Percentiles rank a stretch among this genome's conserved stretches.
phyloP scores from a whole-genome alignment of 2,113 vertebrate species.

The Tricholaema leucomelas region DNA sequence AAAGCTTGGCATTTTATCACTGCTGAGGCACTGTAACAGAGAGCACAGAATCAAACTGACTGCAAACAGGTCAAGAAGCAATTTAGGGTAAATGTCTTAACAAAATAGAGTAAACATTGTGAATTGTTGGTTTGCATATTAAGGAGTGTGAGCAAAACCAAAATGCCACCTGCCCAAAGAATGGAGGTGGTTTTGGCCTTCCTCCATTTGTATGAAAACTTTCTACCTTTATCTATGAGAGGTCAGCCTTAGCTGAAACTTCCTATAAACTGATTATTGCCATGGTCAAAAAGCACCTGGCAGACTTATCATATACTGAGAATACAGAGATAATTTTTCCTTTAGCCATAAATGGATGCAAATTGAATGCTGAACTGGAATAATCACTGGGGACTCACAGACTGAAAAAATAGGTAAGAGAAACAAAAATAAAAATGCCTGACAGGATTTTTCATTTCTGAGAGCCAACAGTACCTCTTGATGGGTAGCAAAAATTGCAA shows the following conservation, averaged over 20 bases:
- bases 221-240: background rate
- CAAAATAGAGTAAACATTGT: background rate
- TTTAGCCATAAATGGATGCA: conserved; percentile 38
- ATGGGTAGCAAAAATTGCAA: background rate
- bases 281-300: conserved; percentile 26
- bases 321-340: conserved; percentile 10
- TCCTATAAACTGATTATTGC: conserved; percentile 28
- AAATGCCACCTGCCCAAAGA: background rate
- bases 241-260: background rate
- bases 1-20: background rate
- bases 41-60: background rate
- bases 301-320: conserved; percentile 1
- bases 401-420: conserved; percentile 5
- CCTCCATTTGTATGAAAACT: background rate
- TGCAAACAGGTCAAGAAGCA: background rate
- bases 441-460: conserved; percentile 33
- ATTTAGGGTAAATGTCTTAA: background rate
- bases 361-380: conserved; percentile 29
- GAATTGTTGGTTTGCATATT: background rate
- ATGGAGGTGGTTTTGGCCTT: background rate
- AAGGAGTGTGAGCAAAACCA: background rate
- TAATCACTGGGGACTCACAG: background rate
- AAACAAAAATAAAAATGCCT: conserved; percentile 7
- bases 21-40: background rate
- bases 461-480: background rate